phyloP scores from a whole-genome alignment of 1,140 invertebrate genomes.

The Dreissena rostriformis region DNA sequence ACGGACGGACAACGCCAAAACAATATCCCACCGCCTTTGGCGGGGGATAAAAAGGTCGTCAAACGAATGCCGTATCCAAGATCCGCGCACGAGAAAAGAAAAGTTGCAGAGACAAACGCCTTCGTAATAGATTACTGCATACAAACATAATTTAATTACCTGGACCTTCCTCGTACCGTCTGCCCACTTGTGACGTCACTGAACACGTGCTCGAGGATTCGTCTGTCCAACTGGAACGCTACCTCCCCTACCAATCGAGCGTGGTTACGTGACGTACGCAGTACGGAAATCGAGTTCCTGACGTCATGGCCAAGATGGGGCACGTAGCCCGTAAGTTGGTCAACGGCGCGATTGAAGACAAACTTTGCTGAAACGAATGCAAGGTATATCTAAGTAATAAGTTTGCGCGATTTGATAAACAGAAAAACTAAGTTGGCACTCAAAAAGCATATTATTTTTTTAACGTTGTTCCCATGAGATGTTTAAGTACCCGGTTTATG shows the following conservation, averaged over 20 bases:
- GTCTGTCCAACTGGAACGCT: conserved; percentile 69
- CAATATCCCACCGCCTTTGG: too few relatives aligned
- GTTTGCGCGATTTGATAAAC: not conserved
- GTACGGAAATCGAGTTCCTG: not conserved
- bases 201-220: conserved; percentile 70
- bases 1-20: too few relatives aligned
- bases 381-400: not conserved
- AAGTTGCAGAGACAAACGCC: too few relatives aligned
- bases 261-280: conserved; percentile 19
- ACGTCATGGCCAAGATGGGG: conserved; percentile 12
- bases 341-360: conserved; percentile 56
- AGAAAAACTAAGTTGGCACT: too few relatives aligned
- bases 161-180: conserved; percentile 5
- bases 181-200: not conserved
- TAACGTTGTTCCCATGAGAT: too few relatives aligned
- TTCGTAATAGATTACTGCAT: too few relatives aligned
- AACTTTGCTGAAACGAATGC: conserved; percentile 24
- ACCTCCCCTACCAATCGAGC: conserved; percentile 66
- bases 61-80: too few relatives aligned
- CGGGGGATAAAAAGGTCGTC: too few relatives aligned
- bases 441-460: too few relatives aligned
- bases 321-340: conserved; percentile 45
- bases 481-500: not conserved
- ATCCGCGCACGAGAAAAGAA: too few relatives aligned
- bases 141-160: not conserved